Conservation (phyloP, 2,113 vertebrate genomes). For the Ellobius talpinus region DNA sequence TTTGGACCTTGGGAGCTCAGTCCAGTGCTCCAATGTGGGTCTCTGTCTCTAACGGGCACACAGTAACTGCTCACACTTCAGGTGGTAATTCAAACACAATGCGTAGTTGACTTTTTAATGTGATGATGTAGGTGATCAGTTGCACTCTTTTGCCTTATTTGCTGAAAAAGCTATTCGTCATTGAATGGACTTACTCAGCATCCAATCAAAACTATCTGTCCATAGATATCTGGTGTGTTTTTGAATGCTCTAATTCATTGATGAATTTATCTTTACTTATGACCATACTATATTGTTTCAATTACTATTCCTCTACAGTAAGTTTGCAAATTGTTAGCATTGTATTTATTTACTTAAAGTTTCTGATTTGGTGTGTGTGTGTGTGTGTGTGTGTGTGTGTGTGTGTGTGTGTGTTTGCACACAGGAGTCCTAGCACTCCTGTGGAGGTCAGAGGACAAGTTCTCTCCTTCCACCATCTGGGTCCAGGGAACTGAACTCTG, state of each 20-base stretch:
- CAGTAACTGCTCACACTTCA: neutral
- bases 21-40: too few relatives aligned
- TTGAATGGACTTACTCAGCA: neutral
- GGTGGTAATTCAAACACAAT: neutral
- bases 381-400: too few relatives aligned
- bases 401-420: neutral
- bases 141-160: neutral
- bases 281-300: neutral
- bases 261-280: neutral
- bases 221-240: neutral
- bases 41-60: neutral
- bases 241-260: neutral
- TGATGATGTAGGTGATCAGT: neutral
- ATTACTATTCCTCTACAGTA: neutral
- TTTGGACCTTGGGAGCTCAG: too few relatives aligned
- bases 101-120: neutral
- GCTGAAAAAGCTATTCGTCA: neutral
- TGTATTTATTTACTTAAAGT: neutral
- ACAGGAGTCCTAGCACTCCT: rapidly evolving
- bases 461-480: neutral
- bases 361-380: neutral
- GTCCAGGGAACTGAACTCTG: neutral
- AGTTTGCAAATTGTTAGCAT: neutral
- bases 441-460: neutral
- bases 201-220: neutral